Base-by-base conservation (phyloP, 2,888 invertebrate species). In the Ophioninae sp. region DNA sequence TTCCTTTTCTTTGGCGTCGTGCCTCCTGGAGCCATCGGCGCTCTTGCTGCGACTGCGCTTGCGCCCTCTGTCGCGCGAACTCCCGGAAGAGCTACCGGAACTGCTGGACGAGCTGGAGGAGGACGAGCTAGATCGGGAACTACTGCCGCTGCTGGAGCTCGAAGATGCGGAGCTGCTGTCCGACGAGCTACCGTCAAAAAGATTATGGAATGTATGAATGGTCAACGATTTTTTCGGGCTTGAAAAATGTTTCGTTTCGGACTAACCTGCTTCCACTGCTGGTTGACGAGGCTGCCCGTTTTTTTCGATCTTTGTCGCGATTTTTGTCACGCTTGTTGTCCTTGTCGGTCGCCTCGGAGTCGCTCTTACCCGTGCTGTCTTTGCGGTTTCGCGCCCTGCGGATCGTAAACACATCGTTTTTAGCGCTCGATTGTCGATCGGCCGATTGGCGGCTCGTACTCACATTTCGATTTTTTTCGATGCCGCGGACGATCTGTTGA, bases 61-160 rank as follows among this genome's bases (percentile, higher is more conserved):
- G 94, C 95, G 95, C 94, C 93, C 96, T 94, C 93, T 96, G 67
- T 95, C 94, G 67, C 95, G 93, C 58, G 96, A 95, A 83, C 95
- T 93, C 0, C 94, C 93, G 1, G 93, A 93, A 41, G 93, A 94
- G 87, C 93, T 94, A 65, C 95, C 95, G 0, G 97, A 96, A 87
- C 96, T 96, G 90, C 96, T 97, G 0, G 96, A 97, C 0, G 96
- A 96, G 9, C 96, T 97, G 74, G 96, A 95, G 0, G 97, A 97
- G 17, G 96, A 95, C 0, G 96, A 96, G 82, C 96, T 95, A 0
- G 98, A 97, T 17, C 94, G 92, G 0, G 94, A 94, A 80, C 93
- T 93, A 22, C 94, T 93, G 74, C 94, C 93, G 80, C 93, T 93
- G 44, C 94, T 93, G 0, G 94, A 93, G 83, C 94, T 93, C 0